Base-by-base conservation (phyloP, 2,888 invertebrate genomes). In the Lacanobia oleracea region DNA sequence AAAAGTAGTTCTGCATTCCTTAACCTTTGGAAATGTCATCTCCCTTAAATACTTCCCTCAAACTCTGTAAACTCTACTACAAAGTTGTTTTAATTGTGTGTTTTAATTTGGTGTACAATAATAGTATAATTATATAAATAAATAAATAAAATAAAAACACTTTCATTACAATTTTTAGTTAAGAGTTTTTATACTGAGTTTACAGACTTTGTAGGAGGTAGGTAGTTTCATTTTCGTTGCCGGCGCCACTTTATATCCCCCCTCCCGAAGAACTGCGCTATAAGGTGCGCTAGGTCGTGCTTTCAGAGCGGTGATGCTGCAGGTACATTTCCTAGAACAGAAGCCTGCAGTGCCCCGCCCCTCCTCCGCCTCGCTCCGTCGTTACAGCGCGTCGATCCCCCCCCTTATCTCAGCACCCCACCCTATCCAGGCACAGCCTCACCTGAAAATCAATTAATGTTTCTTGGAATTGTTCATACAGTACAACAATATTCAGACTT, bases 391-490 rank as follows among this genome's bases (percentile, higher is more conserved):
- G 27, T 27, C 27, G 27, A 27, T 27, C 1, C 33, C 33, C 33
- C 33, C 33, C 16, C 12, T 4, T 16, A 12, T 40, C 10, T 21
- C 18, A 3, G 21, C 3, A 16, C 23, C 16, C 8, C 12, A 8
- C 33, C 21, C 21, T 4, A 4, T 10, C 40, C 4, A 0, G 10
- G n/a, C 6, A 8, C 18, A 37, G 10, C n/a, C 14, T 40, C 18
- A 40, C 18, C 18, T 54, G 18, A 69, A 69, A 54, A 70, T 54
- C 23, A 23, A 37, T 37, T 0, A n/a, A 16, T 54, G n/a, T 12
- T 69, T 54, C 18, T 14, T 14, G 14, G 14, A 27, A 16, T 56
- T 16, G 10, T 54, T 10, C 23, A 54, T 56, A 21, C n/a, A 16
- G 5, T 54, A 37, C 23, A n/a, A n/a, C 37, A 37, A 1, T 5